phyloP scores from a whole-genome alignment of 2,888 invertebrate genomes.

The Scrobipalpa atriplicella region DNA sequence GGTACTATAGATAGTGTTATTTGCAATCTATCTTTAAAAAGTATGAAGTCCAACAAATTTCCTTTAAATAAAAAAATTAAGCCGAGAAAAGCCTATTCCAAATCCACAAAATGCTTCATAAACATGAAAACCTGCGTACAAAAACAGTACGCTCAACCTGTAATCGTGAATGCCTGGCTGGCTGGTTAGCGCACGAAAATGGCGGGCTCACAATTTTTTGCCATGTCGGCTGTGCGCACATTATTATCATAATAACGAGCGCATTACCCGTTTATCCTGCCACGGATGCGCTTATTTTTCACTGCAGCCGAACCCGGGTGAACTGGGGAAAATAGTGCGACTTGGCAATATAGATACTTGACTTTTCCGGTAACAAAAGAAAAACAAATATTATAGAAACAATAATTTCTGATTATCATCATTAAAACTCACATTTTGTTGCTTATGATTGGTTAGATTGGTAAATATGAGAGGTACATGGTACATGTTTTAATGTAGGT shows the following conservation, averaged over 20 bases:
- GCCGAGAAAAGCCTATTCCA: no score
- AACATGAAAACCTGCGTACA: not conserved
- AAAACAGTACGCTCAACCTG: slow-evolving; percentile 30
- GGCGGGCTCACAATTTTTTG: slow-evolving; percentile 50
- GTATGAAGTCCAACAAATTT: no score
- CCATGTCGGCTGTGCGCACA: slow-evolving; percentile 58
- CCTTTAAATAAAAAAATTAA: no score
- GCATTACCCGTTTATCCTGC: slow-evolving; percentile 70
- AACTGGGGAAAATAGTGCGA: slow-evolving; percentile 46
- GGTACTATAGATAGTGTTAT: no score
- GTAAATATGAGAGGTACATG: no score
- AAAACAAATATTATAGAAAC: no score
- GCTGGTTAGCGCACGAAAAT: slow-evolving; percentile 49
- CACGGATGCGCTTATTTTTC: slow-evolving; percentile 71
- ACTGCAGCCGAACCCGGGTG: slow-evolving; percentile 55
- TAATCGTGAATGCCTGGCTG: slow-evolving; percentile 31
- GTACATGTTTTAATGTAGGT: no score
- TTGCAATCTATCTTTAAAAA: no score
- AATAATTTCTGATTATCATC: no score
- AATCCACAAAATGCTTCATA: not conserved
- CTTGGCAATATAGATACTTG: slow-evolving; percentile 43
- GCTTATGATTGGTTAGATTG: no score
- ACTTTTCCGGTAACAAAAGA: slow-evolving; percentile 28
- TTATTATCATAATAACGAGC: slow-evolving; percentile 75
- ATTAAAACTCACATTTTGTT: no score